These are phyloP conservation scores for Mormyrus lacerda DNA, from an alignment of 2,113 vertebrate species.

Conservation along the genomic window DNA sequence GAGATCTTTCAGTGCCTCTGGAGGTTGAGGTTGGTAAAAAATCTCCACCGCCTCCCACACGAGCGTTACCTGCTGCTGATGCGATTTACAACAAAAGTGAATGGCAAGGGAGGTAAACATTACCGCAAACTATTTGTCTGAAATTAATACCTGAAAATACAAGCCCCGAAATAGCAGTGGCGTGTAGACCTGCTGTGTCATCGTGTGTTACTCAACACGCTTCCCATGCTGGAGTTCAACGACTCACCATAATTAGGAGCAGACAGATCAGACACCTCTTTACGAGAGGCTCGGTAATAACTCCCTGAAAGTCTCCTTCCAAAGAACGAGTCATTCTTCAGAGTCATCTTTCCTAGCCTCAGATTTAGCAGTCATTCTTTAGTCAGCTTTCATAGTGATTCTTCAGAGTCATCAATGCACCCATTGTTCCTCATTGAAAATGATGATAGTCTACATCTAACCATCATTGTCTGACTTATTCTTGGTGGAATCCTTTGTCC, in stretches of 20 bases:
- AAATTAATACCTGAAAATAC: neutral
- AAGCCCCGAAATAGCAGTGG: neutral
- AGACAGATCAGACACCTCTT: neutral
- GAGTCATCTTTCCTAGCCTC: neutral
- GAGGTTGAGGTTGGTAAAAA: neutral
- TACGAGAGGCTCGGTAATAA: neutral
- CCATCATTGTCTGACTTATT: constrained; percentile 2
- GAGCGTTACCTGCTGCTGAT: neutral
- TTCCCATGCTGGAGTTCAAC: neutral
- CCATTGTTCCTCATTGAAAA: neutral
- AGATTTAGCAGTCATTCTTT: constrained; percentile 3
- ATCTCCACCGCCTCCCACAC: neutral
- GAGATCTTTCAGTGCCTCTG: neutral
- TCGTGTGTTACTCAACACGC: neutral
- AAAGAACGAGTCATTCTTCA: neutral
- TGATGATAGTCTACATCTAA: neutral
- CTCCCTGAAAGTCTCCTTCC: neutral
- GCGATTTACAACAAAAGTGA: neutral
- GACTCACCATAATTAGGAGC: neutral
- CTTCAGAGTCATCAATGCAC: neutral
- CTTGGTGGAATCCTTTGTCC: neutral
- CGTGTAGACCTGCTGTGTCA: neutral
- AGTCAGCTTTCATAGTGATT: neutral
- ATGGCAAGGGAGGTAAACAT: neutral
- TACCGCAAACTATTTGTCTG: neutral